Conservation (phyloP, 2,797 vertebrate genomes). For the Heliangelus exortis region DNA sequence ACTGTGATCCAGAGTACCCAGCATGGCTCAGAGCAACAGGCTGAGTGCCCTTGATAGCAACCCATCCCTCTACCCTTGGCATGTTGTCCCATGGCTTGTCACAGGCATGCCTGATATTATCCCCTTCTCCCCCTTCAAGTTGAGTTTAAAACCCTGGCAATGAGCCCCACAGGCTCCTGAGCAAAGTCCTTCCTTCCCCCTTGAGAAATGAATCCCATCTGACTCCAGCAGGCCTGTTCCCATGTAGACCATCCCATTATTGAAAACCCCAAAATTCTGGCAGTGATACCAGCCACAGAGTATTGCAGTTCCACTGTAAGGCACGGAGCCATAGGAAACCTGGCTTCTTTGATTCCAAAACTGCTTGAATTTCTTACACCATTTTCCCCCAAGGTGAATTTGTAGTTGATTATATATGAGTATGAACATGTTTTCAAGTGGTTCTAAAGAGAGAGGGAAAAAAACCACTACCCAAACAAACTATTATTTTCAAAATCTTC, state of each 20-base stretch:
- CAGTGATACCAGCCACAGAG: neutral
- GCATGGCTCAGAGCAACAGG: neutral
- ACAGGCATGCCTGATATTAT: neutral
- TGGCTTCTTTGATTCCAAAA: neutral
- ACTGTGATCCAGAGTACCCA: neutral
- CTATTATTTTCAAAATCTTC: slow-evolving; percentile 28
- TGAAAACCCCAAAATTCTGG: neutral
- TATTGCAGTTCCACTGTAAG: neutral
- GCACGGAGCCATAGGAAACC: neutral
- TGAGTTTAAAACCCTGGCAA: neutral
- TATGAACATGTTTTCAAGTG: slow-evolving; percentile 3
- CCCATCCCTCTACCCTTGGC: neutral
- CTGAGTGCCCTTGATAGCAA: neutral
- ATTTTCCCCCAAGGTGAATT: neutral
- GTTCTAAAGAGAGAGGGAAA: neutral
- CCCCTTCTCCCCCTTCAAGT: no score
- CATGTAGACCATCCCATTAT: neutral
- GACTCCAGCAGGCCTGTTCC: neutral
- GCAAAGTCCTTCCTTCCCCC: neutral
- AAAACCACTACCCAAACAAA: neutral
- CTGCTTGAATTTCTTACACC: neutral
- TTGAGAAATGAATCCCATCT: neutral
- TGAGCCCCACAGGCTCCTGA: no score
- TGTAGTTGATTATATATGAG: neutral
- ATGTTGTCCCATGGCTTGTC: neutral